phyloP scores from a whole-genome alignment of 2,888 invertebrate species.

The Rhagonycha lutea region DNA sequence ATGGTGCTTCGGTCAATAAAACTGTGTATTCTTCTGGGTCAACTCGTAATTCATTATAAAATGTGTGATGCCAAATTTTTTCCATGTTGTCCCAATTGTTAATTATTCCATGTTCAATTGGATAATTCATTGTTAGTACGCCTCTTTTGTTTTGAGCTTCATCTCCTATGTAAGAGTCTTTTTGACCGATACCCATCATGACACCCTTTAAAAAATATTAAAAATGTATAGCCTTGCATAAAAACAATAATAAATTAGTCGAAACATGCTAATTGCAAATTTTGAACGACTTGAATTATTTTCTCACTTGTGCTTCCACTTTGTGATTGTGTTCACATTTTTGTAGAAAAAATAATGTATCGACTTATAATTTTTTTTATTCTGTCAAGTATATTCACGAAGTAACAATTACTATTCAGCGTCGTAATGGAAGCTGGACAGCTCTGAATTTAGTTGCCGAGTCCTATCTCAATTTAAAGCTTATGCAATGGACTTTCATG shows the following conservation, averaged over 20 bases:
- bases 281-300: too few relatives aligned
- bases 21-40: constrained; percentile 83
- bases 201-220: constrained; percentile 45
- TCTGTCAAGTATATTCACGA: too few relatives aligned
- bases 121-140: constrained; percentile 67
- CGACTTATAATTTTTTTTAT: too few relatives aligned
- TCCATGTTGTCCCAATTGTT: constrained; percentile 88
- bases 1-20: constrained; percentile 78
- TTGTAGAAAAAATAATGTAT: too few relatives aligned
- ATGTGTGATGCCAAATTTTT: constrained; percentile 86
- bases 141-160: constrained; percentile 64
- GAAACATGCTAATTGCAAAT: background rate
- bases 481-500: too few relatives aligned
- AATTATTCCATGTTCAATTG: constrained; percentile 77
- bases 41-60: constrained; percentile 79
- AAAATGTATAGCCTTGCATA: background rate
- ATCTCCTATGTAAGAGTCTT: constrained; percentile 62
- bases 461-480: too few relatives aligned
- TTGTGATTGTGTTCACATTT: too few relatives aligned
- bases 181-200: constrained; percentile 56
- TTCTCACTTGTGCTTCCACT: too few relatives aligned
- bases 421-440: too few relatives aligned
- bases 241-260: background rate
- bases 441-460: too few relatives aligned
- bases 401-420: too few relatives aligned